Base-by-base conservation (phyloP, 2,113 vertebrate species). In the Entelurus aequoreus region DNA sequence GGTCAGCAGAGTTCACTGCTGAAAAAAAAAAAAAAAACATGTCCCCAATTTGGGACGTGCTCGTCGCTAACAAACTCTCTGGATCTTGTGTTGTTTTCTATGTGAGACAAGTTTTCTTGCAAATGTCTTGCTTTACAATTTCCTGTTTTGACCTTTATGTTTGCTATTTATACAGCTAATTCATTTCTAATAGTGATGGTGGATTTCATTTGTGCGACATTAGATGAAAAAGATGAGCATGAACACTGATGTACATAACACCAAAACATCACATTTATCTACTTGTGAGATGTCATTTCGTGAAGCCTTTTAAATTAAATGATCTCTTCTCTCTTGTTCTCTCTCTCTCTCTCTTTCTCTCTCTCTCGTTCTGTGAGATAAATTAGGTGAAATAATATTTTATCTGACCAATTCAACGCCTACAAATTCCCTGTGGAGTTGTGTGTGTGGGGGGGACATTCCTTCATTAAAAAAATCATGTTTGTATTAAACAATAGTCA, bases 281-380 rank as follows among this genome's bases (percentile, higher is more conserved):
- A 75, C 82, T 79, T 75, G 86, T 85, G 82, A 87, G 75, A 83
- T 84, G 82, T 84, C 79, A 83, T 87, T 83, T 82, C 82, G 82
- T 90, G 85, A 85, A 84, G 47, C 35, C 72, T 88, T 87, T 81
- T 83, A 79, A 63, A 81, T 72, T 66, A 62, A 79, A 76, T 68
- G 74, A 54, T 79, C 65, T 47, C 80, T 44, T 68, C 52, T 56
- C 47, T 60, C 21, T 60, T 68, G 74, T 60, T 63, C 8, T 60
- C 47, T 63, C 69, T 79, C 60, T 63, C 35, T 52, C 52, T 19
- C n/a, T 57, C 14, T 78, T 48, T 56, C 47, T 60, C 28, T 61
- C 68, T 76, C 63, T 64, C 6, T 61, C 40, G 78, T 28, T 59
- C 12, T 78, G 66, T 83, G 66, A 60, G 63, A 72, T 85, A 81